Evolutionary conservation across 2,888 invertebrate genomes (phyloP).

Genomic region (Octodonta nipae): DNA sequence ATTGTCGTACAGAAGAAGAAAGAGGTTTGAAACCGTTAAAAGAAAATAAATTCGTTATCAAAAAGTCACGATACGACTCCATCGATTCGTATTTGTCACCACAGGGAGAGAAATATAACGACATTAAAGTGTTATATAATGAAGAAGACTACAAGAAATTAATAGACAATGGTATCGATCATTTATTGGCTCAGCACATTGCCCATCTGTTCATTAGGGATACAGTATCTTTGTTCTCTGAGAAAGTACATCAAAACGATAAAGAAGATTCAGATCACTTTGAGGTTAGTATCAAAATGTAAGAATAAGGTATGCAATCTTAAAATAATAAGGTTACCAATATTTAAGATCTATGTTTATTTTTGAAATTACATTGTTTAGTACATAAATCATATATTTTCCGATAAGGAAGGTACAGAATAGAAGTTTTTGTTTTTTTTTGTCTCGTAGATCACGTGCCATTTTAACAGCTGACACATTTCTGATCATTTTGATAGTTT

Average conservation of each 20-base stretch:
- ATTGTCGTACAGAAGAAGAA: conserved; percentile 87
- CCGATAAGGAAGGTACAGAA: too few relatives aligned
- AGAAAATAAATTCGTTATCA: conserved; percentile 67
- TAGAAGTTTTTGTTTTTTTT: too few relatives aligned
- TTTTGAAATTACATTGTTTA: too few relatives aligned
- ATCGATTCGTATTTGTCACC: conserved; percentile 93
- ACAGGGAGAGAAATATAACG: conserved; percentile 83
- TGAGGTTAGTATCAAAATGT: too few relatives aligned
- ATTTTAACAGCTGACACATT: too few relatives aligned
- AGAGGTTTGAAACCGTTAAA: conserved; percentile 62
- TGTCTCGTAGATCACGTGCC: too few relatives aligned
- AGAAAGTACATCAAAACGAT: conserved; percentile 89
- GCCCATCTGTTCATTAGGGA: conserved; percentile 98
- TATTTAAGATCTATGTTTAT: too few relatives aligned
- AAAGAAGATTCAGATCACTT: conserved; percentile 92
- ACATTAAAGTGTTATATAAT: conserved; percentile 82
- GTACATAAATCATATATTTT: too few relatives aligned
- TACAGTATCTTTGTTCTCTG: conserved; percentile 86
- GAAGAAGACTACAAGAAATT: conserved; percentile 69
- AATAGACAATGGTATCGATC: conserved; percentile 79
- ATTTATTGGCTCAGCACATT: conserved; percentile 83
- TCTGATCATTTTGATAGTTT: too few relatives aligned
- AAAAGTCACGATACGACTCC: conserved; percentile 93
- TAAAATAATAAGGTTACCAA: too few relatives aligned
- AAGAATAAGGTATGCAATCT: too few relatives aligned